A percentile compares a stretch with the other conserved stretches of the same genome.
These are phyloP conservation scores for Momotus momota DNA, from an alignment of 2,797 vertebrate genomes.

Conservation along the genomic window DNA sequence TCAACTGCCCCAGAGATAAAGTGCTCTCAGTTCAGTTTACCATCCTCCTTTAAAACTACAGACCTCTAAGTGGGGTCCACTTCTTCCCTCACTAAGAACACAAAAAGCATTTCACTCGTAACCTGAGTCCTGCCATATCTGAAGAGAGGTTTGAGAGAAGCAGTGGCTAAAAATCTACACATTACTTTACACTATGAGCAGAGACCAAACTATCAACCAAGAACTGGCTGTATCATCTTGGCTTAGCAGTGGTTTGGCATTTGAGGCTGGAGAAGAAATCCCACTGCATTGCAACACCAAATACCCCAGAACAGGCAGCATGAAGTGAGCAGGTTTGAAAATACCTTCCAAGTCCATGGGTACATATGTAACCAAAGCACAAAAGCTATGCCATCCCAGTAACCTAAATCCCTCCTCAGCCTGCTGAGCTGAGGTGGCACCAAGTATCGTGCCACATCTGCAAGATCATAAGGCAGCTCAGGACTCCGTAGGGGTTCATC, in stretches of 20 bases:
- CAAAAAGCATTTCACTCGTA: neutral
- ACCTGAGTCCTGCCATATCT: neutral
- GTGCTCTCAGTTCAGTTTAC: constrained; percentile 8
- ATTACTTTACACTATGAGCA: neutral
- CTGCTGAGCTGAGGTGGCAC: neutral
- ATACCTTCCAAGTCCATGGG: neutral
- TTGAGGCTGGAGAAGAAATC: neutral
- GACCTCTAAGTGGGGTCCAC: neutral
- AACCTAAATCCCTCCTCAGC: neutral
- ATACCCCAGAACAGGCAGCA: neutral
- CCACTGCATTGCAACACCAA: neutral
- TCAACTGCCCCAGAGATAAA: constrained; percentile 13
- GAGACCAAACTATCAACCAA: neutral
- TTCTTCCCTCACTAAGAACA: neutral
- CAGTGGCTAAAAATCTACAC: neutral
- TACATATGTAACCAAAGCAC: neutral
- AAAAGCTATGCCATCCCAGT: neutral
- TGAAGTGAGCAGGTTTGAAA: neutral
- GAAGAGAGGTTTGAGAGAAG: neutral
- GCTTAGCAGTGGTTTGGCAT: neutral
- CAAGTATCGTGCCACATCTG: neutral
- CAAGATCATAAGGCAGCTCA: neutral
- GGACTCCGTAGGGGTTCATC: neutral
- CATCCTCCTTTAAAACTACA: constrained; percentile 1
- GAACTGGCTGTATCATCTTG: neutral